Conservation (phyloP, 2,888 invertebrate species). For the Seira sanloemensis region DNA sequence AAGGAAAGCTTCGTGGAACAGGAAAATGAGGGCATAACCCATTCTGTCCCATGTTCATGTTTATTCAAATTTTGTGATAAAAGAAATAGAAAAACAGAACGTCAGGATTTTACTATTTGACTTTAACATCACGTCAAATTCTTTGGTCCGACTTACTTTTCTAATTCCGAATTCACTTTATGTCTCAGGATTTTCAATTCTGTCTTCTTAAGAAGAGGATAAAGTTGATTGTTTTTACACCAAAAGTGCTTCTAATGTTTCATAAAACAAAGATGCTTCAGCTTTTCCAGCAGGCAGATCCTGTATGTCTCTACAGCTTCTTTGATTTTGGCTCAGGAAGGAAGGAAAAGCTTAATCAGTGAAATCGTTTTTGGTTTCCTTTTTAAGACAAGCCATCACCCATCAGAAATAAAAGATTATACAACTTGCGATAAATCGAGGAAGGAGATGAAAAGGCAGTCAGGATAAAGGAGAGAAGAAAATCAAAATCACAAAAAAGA, state of each 20-base stretch:
- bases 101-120: neutral
- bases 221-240: neutral
- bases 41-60: neutral
- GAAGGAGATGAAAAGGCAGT: constrained; percentile 1
- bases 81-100: neutral
- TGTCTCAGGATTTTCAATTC: neutral
- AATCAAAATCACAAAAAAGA: neutral
- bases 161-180: neutral
- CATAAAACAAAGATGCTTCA: neutral
- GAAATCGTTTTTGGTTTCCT: neutral
- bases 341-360: neutral
- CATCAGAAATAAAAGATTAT: neutral
- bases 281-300: neutral
- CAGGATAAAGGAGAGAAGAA: neutral
- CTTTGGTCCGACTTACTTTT: neutral
- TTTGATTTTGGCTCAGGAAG: neutral
- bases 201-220: neutral
- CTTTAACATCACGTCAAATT: neutral
- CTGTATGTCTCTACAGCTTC: too few relatives aligned
- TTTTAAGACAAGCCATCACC: neutral
- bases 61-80: neutral
- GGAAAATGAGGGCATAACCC: neutral
- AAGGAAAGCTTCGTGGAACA: neutral
- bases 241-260: neutral
- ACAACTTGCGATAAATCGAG: neutral